These are phyloP conservation scores for Notiomystis cincta DNA, from an alignment of 2,113 vertebrate species.

Conservation along the genomic window DNA sequence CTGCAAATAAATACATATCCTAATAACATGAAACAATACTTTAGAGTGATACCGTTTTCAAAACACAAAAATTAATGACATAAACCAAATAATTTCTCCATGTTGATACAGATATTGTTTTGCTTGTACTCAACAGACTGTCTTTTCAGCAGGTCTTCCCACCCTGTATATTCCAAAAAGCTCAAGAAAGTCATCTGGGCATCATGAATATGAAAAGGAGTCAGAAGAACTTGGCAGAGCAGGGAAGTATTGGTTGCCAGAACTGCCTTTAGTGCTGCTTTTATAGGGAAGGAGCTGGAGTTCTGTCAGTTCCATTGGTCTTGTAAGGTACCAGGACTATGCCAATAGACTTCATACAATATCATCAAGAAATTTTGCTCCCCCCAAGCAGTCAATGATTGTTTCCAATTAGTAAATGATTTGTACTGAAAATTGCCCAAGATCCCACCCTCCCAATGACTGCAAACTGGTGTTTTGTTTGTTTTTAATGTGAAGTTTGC, in stretches of 20 bases:
- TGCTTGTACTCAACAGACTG: neutral
- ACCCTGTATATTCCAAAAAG: neutral
- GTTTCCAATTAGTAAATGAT: neutral
- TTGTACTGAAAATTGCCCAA: neutral
- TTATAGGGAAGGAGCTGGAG: neutral
- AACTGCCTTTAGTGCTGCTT: neutral
- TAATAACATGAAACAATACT: neutral
- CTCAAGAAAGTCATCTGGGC: neutral
- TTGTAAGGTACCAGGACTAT: neutral
- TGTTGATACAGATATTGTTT: neutral
- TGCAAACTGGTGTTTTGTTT: neutral
- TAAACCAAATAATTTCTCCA: neutral
- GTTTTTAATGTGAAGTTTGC: neutral
- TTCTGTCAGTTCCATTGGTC: neutral
- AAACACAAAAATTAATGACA: neutral
- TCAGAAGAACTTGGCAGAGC: neutral
- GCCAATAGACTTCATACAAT: neutral
- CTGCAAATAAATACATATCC: neutral
- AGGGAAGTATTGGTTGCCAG: neutral
- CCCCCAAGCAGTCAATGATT: neutral
- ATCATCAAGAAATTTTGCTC: neutral
- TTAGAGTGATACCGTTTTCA: neutral
- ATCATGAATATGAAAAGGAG: neutral
- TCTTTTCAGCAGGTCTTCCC: neutral
- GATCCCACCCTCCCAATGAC: neutral